Evolutionary conservation across 2,797 vertebrate genomes (phyloP), one percentile per base, ranked within the genome.

Genomic region (Sebastes iracundus): DNA sequence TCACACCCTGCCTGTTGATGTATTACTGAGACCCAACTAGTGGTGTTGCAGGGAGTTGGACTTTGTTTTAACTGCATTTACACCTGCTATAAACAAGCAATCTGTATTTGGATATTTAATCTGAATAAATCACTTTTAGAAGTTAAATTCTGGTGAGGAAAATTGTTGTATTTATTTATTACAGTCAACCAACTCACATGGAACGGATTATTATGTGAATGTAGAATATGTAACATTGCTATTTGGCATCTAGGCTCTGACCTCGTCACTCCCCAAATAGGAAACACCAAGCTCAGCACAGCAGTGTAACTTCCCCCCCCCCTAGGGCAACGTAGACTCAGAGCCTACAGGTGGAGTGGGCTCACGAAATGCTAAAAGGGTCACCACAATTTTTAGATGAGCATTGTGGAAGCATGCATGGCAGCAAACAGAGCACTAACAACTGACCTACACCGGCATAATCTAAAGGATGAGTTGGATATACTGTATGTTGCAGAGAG

Each of bases 1-100:
- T 72, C 71, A 72, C 52, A 68, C 42, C 12, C 25, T 62, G 83
- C 86, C 80, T 84, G 86, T 88, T 88, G 86, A 94, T 88, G 60
- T 56, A 38, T 63, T 32, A 65, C 67, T 53, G 60, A 72, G 52
- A 78, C 22, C 25, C 4, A 71, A 12, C 46, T 4, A 11, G 38
- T 6, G 2, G 16, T 63, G 14, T 69, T 75, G 22, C 25, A 18
- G 4, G 14, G 38, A 73, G 72, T 18, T 72, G 27, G 32, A 67
- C 12, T 25, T 3, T 58, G 35, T 16, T 25, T 22, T 33, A 12
- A 55, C n/a, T 55, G 55, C 18, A 49, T 62, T 30, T n/a, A 74
- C 12, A 52, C 11, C n/a, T 68, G 25, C 6, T 27, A 32, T 63
- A 52, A 53, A 73, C n/a, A 42, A 61, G 27, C 2, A 60, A 13